These are phyloP conservation scores for Actinia tenebrosa DNA, from an alignment of 64 coral and sea anemone species.

Conservation along the genomic window DNA sequence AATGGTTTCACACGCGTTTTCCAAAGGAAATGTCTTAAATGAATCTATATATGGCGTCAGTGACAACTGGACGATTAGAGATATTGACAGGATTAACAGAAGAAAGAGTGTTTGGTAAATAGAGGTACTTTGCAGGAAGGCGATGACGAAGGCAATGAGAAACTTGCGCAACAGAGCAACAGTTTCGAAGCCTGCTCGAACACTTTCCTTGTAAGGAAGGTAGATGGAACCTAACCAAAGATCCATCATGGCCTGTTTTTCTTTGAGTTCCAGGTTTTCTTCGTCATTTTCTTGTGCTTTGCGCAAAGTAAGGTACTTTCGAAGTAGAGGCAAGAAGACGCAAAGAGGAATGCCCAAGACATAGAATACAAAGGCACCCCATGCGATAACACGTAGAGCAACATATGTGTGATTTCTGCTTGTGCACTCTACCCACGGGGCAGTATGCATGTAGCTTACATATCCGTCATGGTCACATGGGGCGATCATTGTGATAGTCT, in stretches of 20 bases:
- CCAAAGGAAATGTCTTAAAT: background rate
- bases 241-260: conserved; percentile 38
- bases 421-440: conserved; percentile 63
- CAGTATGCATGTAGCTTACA: conserved; percentile 27
- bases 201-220: conserved; percentile 56
- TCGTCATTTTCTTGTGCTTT: background rate
- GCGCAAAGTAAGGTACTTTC: background rate
- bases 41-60: background rate
- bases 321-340: conserved; percentile 45
- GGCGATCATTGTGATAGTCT: conserved; percentile 46
- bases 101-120: background rate
- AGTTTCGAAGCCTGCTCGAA: conserved; percentile 45
- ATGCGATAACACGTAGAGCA: conserved; percentile 36
- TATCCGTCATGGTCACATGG: conserved; percentile 41
- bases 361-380: conserved; percentile 32
- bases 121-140: background rate
- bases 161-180: conserved; percentile 37
- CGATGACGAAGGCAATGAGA: background rate
- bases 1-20: background rate
- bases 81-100: background rate
- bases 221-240: conserved; percentile 51
- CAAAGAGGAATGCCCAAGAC: conserved; percentile 51
- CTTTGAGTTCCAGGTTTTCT: conserved; percentile 3
- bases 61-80: background rate
- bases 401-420: conserved; percentile 33